Evolutionary conservation across 2,113 vertebrate genomes (phyloP).

Genomic region (Urocolius indicus): DNA sequence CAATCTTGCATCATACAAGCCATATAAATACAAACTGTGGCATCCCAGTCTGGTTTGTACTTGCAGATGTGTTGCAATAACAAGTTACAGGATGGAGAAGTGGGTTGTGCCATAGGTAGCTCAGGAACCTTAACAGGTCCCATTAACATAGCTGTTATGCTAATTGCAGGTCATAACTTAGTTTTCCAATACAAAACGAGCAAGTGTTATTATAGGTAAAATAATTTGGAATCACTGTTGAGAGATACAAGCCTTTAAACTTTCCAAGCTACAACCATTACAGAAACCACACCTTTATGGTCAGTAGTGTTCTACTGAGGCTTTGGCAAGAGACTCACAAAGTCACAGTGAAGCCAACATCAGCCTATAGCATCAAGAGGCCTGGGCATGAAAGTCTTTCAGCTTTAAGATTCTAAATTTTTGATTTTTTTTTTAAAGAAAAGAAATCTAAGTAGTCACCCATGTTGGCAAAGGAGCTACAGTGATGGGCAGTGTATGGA

Average conservation of each 20-base stretch:
- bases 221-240: accelerated
- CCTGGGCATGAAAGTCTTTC: background rate
- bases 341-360: background rate
- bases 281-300: background rate
- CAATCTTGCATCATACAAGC: accelerated
- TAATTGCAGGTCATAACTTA: background rate
- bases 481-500: background rate
- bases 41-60: too few relatives aligned
- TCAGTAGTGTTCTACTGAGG: background rate
- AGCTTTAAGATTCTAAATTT: background rate
- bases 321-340: background rate
- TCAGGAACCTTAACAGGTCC: background rate
- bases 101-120: background rate
- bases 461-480: background rate
- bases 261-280: background rate
- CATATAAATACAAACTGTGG: accelerated
- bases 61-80: background rate
- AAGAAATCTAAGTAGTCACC: background rate
- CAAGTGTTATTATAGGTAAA: background rate
- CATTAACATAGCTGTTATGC: too few relatives aligned
- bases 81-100: background rate
- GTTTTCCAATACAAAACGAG: background rate
- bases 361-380: background rate
- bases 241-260: background rate
- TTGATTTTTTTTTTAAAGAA: background rate